Base-by-base conservation (phyloP, 2,113 vertebrate genomes). In the Chloropsis hardwickii region DNA sequence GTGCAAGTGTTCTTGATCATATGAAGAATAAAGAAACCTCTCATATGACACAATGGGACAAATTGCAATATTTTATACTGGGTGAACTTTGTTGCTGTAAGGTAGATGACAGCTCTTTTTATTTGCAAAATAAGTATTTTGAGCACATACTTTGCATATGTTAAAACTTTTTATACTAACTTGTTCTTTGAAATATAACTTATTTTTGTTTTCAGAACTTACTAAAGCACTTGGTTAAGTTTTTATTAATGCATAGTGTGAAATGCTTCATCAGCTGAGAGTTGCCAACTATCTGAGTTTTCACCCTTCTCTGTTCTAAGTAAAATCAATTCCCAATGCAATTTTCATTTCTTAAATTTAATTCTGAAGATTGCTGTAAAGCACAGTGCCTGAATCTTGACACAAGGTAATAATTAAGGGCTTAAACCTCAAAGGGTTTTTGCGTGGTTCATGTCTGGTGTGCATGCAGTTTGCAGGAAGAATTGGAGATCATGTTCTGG, bases 121-220 rank as follows among this genome's bases (percentile, higher is more conserved):
- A 82, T 92, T 88, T 57, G 65, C 81, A 3, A 61, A 96, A 95
- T 78, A 86, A 94, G 58, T 94, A 86, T 96, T 93, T 96, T 92
- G 93, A 94, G 83, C 86, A 81, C 87, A 81, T 94, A 95, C 58
- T 96, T 96, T 94, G 83, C 83, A 86, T 92, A 94, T 73, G 72
- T 95, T 96, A 92, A 90, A 78, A 93, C 86, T 91, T 96, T 97
- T 97, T 96, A 94, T 95, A 97, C 84, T 95, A 92, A 84, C 93
- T 83, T 72, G 83, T 86, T 94, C 89, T 65, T 88, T 82, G 88
- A 92, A 90, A 71, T 94, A 53, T 94, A 97, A 95, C 96, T 97
- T 97, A 97, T 97, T 96, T 97, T 94, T 94, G 67, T 67, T 96
- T 92, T 88, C 79, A 64, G 82, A 90, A 86, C 56, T 88, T 88